Base-by-base conservation (phyloP, 2,797 vertebrate species). In the Megaceryle alcyon region DNA sequence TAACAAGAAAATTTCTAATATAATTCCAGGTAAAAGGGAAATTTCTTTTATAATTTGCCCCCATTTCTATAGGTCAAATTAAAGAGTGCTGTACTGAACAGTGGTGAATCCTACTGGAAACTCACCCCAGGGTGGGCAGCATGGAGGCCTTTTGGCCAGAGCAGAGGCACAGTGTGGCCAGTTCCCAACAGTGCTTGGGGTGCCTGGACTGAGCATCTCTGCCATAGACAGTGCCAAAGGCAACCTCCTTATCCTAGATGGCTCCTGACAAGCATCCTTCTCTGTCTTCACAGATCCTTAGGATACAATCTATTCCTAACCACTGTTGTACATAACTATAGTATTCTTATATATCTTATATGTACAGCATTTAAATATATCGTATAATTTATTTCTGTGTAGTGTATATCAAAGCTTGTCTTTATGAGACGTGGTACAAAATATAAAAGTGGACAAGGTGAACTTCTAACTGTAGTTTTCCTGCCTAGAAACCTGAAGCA, bases 141-240 rank as follows among this genome's bases (percentile, higher is more conserved):
- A 28, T n/a, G 33, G 49, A 56, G 82, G 18, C 13, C 29, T 46
- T 19, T 23, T 25, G 29, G 33, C 33, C 0, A 0, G 8, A 48
- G 73, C 41, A 15, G 6, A 53, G 20, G 21, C 14, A 14, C 29
- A 72, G 22, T 35, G 41, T 15, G 28, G 70, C 53, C 4, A 0
- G 33, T 39, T 49, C 28, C 54, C 3, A 0, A 20, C 12, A 9
- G 25, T 4, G 13, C 21, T 39, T 3, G 0, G 4, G 3, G 19
- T 63, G 35, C 29, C 28, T 44, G 15, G 57, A 20, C n/a, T 9
- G 75, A 63, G 25, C n/a, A 23, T 8, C 54, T 63, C 29, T 1
- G 1, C 33, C 23, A 16, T 20, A 49, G 15, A 11, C 0, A 1
- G 22, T 2, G 4, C 28, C 0, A 0, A 88, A 57, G n/a, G 22